These are phyloP conservation scores for Dendrocincla tyrannina DNA, from an alignment of 2,797 vertebrate species.

Conservation along the genomic window DNA sequence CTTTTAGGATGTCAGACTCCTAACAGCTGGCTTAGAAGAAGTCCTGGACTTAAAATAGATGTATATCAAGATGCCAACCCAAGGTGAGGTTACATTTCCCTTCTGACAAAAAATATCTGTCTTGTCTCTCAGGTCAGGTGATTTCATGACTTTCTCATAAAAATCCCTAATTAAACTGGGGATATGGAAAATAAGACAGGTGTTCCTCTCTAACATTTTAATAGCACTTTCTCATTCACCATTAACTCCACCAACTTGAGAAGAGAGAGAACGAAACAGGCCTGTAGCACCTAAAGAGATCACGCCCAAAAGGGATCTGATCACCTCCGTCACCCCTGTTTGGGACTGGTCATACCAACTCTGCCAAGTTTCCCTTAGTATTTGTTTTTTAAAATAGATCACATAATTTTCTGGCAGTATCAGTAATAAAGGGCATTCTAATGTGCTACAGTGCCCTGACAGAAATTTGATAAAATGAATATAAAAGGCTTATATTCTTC, in stretches of 20 bases:
- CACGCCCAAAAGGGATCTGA: neutral
- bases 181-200: neutral
- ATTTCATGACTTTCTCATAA: neutral
- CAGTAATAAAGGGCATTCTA: constrained; percentile 20
- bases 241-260: neutral
- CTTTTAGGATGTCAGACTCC: neutral
- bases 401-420: neutral
- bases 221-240: neutral
- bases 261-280: neutral
- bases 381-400: neutral
- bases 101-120: neutral
- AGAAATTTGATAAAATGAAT: constrained; percentile 41
- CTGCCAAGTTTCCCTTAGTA: neutral
- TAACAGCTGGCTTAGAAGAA: neutral
- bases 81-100: neutral
- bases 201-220: neutral
- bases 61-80: neutral
- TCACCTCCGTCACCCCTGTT: neutral
- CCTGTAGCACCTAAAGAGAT: neutral
- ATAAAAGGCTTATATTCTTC: constrained; percentile 18
- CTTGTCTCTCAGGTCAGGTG: neutral
- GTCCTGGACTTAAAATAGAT: neutral
- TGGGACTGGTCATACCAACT: neutral
- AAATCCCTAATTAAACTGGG: neutral
- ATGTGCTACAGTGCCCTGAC: neutral